Evolutionary conservation across 2,113 vertebrate species (phyloP).

Genomic region (Emydocephalus ijimae): DNA sequence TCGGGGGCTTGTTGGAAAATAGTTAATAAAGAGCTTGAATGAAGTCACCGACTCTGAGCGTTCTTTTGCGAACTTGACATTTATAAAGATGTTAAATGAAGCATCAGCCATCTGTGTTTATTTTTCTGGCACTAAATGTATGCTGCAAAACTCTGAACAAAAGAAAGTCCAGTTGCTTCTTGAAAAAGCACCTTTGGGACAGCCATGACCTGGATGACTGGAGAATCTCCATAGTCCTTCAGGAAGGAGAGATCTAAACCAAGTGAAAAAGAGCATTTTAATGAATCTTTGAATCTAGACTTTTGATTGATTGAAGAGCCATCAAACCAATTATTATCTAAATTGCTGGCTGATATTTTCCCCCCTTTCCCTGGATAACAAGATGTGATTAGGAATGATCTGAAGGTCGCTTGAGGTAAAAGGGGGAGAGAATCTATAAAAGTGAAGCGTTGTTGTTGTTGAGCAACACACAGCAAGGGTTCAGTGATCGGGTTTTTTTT

Average conservation of each 20-base stretch:
- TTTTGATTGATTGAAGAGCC: slow-evolving; percentile 49
- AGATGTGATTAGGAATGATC: slow-evolving; percentile 26
- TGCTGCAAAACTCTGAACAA: too few species aligned
- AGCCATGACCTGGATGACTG: too few species aligned
- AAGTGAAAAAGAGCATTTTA: slow-evolving; percentile 54
- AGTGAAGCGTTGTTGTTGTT: slow-evolving; percentile 44
- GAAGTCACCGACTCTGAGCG: too few species aligned
- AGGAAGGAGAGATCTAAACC: background rate
- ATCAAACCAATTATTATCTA: slow-evolving; percentile 51
- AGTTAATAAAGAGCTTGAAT: too few species aligned
- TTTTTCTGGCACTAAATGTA: too few species aligned
- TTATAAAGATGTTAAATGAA: too few species aligned
- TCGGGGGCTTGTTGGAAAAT: too few species aligned
- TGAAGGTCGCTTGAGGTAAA: slow-evolving; percentile 52
- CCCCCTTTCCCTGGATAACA: background rate
- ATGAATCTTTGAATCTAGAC: slow-evolving; percentile 54
- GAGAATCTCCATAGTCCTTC: background rate
- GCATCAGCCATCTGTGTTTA: too few species aligned
- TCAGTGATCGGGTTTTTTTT: slow-evolving; percentile 26
- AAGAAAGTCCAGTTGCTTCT: too few species aligned
- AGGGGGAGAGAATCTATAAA: slow-evolving; percentile 21
- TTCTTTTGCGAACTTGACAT: too few species aligned
- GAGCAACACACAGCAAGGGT: slow-evolving; percentile 14
- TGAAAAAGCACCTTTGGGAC: too few species aligned
- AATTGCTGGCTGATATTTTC: background rate